Evolutionary conservation across 2,797 vertebrate genomes (phyloP), one percentile per base, ranked within the genome.

Genomic region (Sphenodon punctatus): DNA sequence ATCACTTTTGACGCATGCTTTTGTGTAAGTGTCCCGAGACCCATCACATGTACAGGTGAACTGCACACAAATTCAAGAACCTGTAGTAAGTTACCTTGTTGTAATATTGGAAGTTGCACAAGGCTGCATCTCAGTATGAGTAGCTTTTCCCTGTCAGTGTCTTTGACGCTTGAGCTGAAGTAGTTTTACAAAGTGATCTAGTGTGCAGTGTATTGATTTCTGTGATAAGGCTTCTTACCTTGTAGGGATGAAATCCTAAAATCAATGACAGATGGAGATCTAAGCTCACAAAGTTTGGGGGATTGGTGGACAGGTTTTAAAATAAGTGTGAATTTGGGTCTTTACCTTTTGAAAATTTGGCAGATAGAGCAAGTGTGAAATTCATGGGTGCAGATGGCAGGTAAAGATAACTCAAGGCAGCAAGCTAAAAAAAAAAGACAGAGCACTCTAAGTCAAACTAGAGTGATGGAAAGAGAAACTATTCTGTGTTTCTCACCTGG

Each of bases 231-330:
- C 73, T 92, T 80, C 51, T 89, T 78, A 63, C 30, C 71, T 93
- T 85, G 20, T 82, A 89, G 63, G 67, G 45, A 56, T 89, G 72
- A 92, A 94, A 93, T 92, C 85, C 41, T 34, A 90, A 94, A 93
- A 93, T 94, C 89, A 82, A 75, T 90, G 83, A 94, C 87, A 95
- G 87, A 91, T 91, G 76, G 66, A 91, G 94, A 94, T 95, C 88
- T 90, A 89, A 90, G 68, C 80, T 92, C 70, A 88, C 49, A 65
- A 82, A 82, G 55, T 91, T 90, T 91, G 80, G 80, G 59, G 65
- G 77, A 91, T 48, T 93, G 91, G 80, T 91, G 63, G 75, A 85
- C 86, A 71, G 45, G 43, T 88, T 93, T 92, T 90, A 93, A 86
- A 93, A 91, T 89, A 84, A 88, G 67, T 79, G 61, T 1, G 39